Evolutionary conservation across 2,797 vertebrate genomes (phyloP), one percentile per base, ranked within the genome.

Genomic region (Notamacropus eugenii): DNA sequence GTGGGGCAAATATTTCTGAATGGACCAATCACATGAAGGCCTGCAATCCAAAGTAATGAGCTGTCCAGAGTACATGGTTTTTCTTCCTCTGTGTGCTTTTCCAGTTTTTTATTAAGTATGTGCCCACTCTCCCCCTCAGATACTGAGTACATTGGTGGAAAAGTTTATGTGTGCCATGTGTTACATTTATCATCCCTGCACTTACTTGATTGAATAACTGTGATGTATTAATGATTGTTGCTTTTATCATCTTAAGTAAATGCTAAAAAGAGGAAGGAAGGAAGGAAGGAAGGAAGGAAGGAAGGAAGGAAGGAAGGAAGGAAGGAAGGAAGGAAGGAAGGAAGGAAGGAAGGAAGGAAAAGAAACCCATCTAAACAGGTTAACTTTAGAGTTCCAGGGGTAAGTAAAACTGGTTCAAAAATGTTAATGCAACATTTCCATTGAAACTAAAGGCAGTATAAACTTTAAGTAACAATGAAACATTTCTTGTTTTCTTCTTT

Each of bases 391-490:
- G 19, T 10, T 97, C 94, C 55, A 52, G 19, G n/a, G 31, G 11
- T 13, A 92, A 27, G 11, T 16, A 93, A 31, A 95, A 93, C 52
- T 59, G 93, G 54, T 93, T 96, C 87, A 90, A 24, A 93, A 90
- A 90, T 93, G 40, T 57, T 91, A 16, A 90, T 22, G 54, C 59
- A 55, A 24, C 46, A 96, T 90, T 91, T 94, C 56, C 92, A 92
- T 1, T 19, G 87, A 96, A 97, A 97, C 10, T 40, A 92, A 90
- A 90, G n/a, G n/a, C 16, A 74, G 92, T 50, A 31, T 56, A 90
- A 94, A 2, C 50, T 92, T 95, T 57, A 93, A 46, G 34, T 67
- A 90, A 52, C 91, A 95, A 6, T 74, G 6, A 74, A 55, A 55
- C 0, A 0, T 87, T 95, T 93, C n/a, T 91, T 91, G 19, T 74